Percentiles rank a stretch among this genome's conserved stretches.
Conservation (phyloP, 1,140 invertebrate species). For the Ceratina calcarata region DNA sequence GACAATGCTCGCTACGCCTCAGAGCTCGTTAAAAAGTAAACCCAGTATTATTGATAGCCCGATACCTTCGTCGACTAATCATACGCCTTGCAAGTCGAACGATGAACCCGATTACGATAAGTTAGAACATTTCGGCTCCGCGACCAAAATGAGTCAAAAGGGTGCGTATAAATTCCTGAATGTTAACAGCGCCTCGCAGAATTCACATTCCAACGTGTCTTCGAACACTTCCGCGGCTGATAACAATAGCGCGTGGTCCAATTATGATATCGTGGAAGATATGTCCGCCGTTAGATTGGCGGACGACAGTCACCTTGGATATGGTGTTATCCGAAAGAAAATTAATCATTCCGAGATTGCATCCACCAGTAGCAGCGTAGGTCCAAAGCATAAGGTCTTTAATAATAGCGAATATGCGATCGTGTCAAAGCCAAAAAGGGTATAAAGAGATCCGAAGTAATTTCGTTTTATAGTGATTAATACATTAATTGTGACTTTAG, state of each 20-base stretch:
- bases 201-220: conserved; percentile 58
- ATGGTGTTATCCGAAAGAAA: conserved; percentile 88
- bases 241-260: conserved; percentile 80
- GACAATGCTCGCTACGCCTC: conserved; percentile 60
- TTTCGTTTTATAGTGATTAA: conserved; percentile 2
- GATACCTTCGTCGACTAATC: conserved; percentile 67
- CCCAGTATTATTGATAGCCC: conserved; percentile 50
- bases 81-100: conserved; percentile 62
- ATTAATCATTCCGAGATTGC: conserved; percentile 77
- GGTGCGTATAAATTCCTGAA: conserved; percentile 84
- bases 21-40: conserved; percentile 65
- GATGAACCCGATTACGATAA: conserved; percentile 85
- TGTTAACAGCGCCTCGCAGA: conserved; percentile 52
- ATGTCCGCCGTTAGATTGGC: conserved; percentile 85
- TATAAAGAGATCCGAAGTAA: conserved; percentile 77
- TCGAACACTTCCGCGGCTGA: conserved; percentile 74
- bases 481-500: conserved; percentile 26
- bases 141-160: conserved; percentile 84
- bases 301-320: conserved; percentile 89
- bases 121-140: conserved; percentile 89
- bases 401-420: conserved; percentile 90
- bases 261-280: conserved; percentile 86
- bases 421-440: conserved; percentile 89
- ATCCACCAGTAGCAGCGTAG: conserved; percentile 76
- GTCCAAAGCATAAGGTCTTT: conserved; percentile 84